Evolutionary conservation across 2,113 vertebrate species (phyloP).

Genomic region (Anoplopoma fimbria): DNA sequence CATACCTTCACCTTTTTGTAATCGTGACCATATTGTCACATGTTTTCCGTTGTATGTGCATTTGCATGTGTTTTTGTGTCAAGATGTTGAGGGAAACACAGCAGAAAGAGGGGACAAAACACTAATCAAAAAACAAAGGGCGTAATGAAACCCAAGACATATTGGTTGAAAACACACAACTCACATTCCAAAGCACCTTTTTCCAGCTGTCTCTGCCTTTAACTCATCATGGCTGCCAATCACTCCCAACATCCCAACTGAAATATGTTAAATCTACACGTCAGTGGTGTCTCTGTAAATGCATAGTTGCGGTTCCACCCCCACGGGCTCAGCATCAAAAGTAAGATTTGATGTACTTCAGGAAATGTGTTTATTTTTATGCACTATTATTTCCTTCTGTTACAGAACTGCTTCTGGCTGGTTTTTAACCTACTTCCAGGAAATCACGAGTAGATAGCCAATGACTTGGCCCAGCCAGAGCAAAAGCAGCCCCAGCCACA

Average conservation of each 20-base stretch:
- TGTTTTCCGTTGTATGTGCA: conserved; percentile 9
- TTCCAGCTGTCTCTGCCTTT: conserved; percentile 15
- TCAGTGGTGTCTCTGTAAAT: neutral
- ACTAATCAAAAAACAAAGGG: conserved; percentile 27
- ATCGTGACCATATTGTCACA: conserved; percentile 52
- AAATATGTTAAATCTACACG: conserved; percentile 8
- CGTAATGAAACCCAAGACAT: conserved; percentile 31
- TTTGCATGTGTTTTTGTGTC: conserved; percentile 26
- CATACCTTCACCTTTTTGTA: conserved; percentile 34
- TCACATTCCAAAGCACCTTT: neutral
- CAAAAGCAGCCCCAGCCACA: too few species aligned
- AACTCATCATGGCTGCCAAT: neutral
- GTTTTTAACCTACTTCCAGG: conserved; percentile 52
- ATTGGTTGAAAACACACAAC: conserved; percentile 25
- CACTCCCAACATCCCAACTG: neutral
- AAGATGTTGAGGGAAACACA: conserved; percentile 27
- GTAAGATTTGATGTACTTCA: conserved; percentile 47
- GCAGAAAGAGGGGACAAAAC: conserved; percentile 35
- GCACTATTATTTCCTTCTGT: conserved; percentile 42
- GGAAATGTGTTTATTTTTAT: conserved; percentile 56
- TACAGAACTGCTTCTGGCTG: conserved; percentile 37
- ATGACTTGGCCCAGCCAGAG: conserved; percentile 3
- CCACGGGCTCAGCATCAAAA: conserved; percentile 8
- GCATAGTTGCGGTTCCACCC: neutral
- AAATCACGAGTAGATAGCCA: conserved; percentile 33